These are phyloP conservation scores for Macrophya alboannulata DNA, from an alignment of 2,888 invertebrate species.

Conservation along the genomic window DNA sequence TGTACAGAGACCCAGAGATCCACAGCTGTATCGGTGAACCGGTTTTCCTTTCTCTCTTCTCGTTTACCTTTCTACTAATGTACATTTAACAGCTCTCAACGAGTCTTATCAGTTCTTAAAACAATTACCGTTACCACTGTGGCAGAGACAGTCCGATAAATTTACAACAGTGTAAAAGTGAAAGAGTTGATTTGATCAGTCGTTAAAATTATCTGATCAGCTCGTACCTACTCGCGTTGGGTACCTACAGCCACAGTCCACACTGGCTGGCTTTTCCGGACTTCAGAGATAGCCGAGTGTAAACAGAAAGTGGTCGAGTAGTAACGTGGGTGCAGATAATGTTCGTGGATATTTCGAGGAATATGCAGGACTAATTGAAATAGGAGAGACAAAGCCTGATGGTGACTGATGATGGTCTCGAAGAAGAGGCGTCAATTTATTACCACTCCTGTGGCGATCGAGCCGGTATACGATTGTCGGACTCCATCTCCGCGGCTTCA, in stretches of 20 bases:
- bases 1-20: background rate
- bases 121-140: background rate
- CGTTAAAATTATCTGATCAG: constrained; percentile 36
- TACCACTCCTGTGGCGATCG: constrained; percentile 16
- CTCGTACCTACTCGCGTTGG: background rate
- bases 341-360: background rate
- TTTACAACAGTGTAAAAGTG: background rate
- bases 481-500: constrained; percentile 59
- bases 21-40: constrained; percentile 8
- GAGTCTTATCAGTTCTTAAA: constrained; percentile 33
- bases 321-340: background rate
- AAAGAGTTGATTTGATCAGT: constrained; percentile 29
- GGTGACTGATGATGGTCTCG: constrained; percentile 16
- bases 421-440: constrained; percentile 36
- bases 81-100: background rate
- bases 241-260: background rate
- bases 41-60: background rate
- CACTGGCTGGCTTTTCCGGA: background rate
- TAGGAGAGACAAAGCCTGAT: background rate
- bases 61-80: background rate
- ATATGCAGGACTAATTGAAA: background rate
- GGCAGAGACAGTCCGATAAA: background rate
- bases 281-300: background rate
- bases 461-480: constrained; percentile 39
- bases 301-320: background rate